Conservation (phyloP, 2,113 vertebrate genomes). For the Anthoscopus minutus region DNA sequence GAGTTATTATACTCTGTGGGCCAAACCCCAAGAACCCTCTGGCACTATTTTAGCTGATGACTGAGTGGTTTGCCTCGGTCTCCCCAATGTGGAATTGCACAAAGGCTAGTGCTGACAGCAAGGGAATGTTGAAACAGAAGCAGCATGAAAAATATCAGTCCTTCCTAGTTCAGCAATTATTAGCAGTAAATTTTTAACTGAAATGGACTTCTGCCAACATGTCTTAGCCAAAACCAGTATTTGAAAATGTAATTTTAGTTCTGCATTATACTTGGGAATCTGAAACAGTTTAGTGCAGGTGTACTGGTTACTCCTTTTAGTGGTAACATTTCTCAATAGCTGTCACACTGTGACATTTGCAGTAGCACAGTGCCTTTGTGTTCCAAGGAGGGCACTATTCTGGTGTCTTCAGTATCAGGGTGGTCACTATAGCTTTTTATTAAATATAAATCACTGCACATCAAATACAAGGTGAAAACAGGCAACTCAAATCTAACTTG, state of each 20-base stretch:
- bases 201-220: not conserved
- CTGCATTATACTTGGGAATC: not conserved
- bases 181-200: conserved; percentile 16
- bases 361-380: not conserved
- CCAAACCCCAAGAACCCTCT: not conserved
- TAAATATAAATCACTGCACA: not conserved
- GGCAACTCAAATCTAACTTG: not conserved
- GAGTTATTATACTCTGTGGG: not conserved
- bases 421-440: not conserved
- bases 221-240: not conserved
- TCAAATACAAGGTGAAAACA: not conserved
- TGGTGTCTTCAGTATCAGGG: not conserved
- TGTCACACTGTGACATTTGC: not conserved
- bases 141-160: not conserved
- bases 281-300: not conserved
- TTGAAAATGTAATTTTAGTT: conserved; percentile 10
- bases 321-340: not conserved
- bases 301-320: not conserved
- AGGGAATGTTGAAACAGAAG: not conserved
- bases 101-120: not conserved
- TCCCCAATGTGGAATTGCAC: not conserved
- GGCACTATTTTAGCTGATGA: not conserved
- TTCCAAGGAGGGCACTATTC: not conserved
- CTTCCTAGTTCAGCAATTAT: conserved; percentile 9
- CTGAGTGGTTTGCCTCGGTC: not conserved